Conservation (phyloP, 1,140 invertebrate species). For the Coenobita brevimanus region DNA sequence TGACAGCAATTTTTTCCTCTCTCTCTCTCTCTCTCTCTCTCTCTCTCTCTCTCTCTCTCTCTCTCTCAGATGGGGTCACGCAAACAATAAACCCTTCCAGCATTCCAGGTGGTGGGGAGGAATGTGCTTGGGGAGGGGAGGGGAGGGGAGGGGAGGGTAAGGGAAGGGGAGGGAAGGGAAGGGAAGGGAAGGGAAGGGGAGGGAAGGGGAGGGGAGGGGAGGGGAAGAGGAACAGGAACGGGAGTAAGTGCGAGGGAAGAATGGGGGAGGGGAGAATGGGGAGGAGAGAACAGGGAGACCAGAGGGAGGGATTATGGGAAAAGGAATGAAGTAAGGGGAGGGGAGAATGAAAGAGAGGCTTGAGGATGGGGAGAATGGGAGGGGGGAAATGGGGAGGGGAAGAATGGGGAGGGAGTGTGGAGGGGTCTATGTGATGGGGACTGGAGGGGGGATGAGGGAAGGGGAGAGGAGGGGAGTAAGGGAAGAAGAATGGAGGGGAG, state of each 20-base stretch:
- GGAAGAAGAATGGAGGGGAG: background rate
- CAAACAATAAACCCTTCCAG: no score
- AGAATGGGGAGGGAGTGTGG: no score
- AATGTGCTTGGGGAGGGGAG: no score
- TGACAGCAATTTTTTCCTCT: no score
- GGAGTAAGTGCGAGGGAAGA: background rate
- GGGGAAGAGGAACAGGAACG: background rate
- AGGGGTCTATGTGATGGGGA: no score
- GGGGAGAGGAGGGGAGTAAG: background rate
- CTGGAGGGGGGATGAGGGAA: background rate
- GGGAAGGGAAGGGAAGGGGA: background rate
- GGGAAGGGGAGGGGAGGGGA: background rate
- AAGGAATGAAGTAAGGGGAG: background rate
- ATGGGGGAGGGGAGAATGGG: background rate
- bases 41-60: no score
- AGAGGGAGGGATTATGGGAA: background rate
- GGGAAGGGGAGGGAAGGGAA: background rate
- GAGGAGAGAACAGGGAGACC: background rate
- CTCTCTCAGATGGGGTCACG: no score
- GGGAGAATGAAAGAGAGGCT: no score
- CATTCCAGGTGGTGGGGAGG: no score
- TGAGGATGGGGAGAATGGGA: no score
- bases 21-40: no score
- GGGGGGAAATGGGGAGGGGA: no score
- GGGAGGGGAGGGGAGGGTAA: background rate